Conservation (phyloP, 2,888 invertebrate species). For the Petrolisthes manimaculis region DNA sequence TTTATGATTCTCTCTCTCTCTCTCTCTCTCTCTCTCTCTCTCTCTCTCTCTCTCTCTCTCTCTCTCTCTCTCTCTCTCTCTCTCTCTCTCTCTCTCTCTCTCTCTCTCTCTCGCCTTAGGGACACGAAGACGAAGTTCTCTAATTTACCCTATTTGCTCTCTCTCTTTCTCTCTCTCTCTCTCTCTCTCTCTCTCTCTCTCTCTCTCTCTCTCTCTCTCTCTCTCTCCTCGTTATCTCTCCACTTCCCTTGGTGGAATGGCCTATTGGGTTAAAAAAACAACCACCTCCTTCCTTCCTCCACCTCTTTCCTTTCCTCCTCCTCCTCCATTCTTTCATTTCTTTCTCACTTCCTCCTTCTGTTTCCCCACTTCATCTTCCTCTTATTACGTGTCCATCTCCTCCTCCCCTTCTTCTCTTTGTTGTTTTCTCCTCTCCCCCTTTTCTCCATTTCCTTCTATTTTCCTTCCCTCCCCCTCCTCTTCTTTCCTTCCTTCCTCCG, state of each 20-base stretch:
- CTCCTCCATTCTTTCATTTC: neutral
- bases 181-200: neutral
- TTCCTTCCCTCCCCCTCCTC: neutral
- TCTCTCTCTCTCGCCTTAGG: neutral
- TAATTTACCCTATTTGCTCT: too few relatives aligned
- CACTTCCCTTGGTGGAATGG: neutral
- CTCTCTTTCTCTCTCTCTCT: neutral
- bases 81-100: conserved; percentile 18
- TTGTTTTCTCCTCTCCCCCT: neutral
- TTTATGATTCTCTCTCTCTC: neutral
- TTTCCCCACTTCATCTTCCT: neutral
- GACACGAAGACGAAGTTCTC: too few relatives aligned
- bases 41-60: conserved; percentile 31
- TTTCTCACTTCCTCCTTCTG: neutral
- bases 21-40: conserved; percentile 28
- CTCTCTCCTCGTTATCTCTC: neutral
- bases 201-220: neutral
- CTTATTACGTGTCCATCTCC: neutral
- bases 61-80: conserved; percentile 9
- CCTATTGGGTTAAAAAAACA: neutral
- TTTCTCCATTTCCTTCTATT: neutral
- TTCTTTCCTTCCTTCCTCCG: neutral
- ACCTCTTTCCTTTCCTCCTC: neutral
- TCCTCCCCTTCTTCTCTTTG: neutral
- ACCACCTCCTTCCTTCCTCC: neutral